Evolutionary conservation across 2,797 vertebrate species (phyloP).

Genomic region (Crocidura indochinensis): DNA sequence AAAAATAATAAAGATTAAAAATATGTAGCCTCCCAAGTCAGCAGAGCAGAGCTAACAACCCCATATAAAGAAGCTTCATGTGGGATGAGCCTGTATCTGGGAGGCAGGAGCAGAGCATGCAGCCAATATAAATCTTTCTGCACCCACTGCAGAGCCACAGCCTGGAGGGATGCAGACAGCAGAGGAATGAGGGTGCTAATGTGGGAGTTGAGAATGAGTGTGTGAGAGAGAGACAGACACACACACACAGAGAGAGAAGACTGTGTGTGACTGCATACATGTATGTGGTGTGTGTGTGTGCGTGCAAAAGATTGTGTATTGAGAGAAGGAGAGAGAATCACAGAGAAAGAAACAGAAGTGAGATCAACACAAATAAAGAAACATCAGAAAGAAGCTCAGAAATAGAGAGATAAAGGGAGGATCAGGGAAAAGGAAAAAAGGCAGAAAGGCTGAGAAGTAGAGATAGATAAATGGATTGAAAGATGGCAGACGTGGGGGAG

Average conservation of each 20-base stretch:
- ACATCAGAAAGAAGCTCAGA: neutral
- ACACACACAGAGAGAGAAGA: neutral
- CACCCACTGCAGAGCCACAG: conserved; percentile 82
- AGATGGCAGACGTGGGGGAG: conserved; percentile 47
- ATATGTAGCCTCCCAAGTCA: conserved; percentile 87
- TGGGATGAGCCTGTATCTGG: conserved; percentile 80
- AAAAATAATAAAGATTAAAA: conserved; percentile 87
- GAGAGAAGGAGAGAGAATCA: conserved; percentile 62
- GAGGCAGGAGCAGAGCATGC: conserved; percentile 81
- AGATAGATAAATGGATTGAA: too few relatives aligned
- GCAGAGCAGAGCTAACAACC: conserved; percentile 86
- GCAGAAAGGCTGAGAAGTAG: neutral
- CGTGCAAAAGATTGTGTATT: neutral
- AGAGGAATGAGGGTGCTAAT: neutral
- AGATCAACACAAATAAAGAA: too few relatives aligned
- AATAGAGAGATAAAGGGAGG: neutral
- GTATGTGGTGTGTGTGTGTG: too few relatives aligned
- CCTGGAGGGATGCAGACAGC: conserved; percentile 80
- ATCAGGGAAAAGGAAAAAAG: too few relatives aligned
- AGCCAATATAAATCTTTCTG: conserved; percentile 84
- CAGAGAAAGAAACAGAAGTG: neutral
- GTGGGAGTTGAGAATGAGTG: neutral
- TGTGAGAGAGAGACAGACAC: neutral
- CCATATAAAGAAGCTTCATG: conserved; percentile 85
- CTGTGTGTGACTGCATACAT: too few relatives aligned